Base-by-base conservation (phyloP, 2,888 invertebrate species). In the Endotricha flammealis region DNA sequence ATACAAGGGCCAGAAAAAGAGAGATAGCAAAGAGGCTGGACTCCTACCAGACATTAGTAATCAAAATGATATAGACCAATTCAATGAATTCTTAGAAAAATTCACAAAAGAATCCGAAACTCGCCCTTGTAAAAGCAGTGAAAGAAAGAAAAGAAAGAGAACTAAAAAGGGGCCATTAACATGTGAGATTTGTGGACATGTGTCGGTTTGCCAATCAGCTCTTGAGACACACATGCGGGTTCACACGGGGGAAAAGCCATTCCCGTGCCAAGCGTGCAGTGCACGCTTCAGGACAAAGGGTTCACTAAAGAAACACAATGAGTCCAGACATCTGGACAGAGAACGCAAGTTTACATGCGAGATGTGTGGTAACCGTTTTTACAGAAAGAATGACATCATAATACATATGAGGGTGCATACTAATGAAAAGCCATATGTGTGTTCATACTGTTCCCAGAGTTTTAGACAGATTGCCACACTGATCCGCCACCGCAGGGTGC, bases 241-340 rank as follows among this genome's bases (percentile, higher is more conserved):
- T 0, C 86, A 86, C 38, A 82, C 85, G 0, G 82, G 81, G 0
- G 85, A 86, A 25, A 79, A 72, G 43, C 86, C 86, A 1, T 86
- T 65, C 32, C 35, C 44, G 0, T 86, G 86, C 42, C 46, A 58
- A 1, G 39, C 48, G 0, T 86, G 86, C 41, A 59, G 64, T 1
- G 48, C 62, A 2, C 52, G 55, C n/a, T 86, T 72, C 32, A 56
- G 64, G 8, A 57, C 74, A 0, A 80, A 79, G 42, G 80, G 81
- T 1, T 62, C 74, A 3, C 46, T 85, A 1, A 71, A 74, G 29
- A 60, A 80, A 13, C 86, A 86, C 41, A 55, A 61, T 10, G 60
- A 65, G 42, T 71, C 66, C 0, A 65, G 61, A 29, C 83, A 83
- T 39, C 48, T 48, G 0, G 45, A 66, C 10, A 57, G 82, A 42